phyloP scores from a whole-genome alignment of 2,888 invertebrate genomes.

The Lobophora halterata region DNA sequence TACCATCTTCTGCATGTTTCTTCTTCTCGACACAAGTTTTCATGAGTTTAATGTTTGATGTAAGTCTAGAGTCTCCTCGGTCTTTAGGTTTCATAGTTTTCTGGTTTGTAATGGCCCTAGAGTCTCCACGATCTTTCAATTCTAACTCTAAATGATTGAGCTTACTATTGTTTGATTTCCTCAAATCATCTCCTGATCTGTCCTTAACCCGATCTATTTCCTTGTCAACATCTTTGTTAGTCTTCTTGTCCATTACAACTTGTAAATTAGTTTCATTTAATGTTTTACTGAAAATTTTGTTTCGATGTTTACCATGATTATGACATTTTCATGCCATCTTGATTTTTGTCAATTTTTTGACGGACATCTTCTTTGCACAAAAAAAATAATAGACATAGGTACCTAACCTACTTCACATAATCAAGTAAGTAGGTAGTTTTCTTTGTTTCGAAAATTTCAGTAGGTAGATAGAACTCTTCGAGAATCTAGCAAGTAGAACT shows the following conservation, averaged over 20 bases:
- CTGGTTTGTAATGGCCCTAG: conserved; percentile 5
- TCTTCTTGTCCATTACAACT: conserved; percentile 30
- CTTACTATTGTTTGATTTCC: conserved; percentile 9
- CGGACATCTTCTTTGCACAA: neutral
- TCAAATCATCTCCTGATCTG: conserved; percentile 34
- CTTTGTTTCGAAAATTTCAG: too few species aligned
- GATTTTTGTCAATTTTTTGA: conserved; percentile 6
- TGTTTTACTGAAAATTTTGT: conserved; percentile 31
- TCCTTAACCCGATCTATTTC: conserved; percentile 33
- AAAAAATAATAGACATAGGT: too few species aligned
- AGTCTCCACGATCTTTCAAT: conserved; percentile 39
- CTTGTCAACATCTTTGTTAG: conserved; percentile 24
- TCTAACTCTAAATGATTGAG: conserved; percentile 8
- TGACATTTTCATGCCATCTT: conserved; percentile 11
- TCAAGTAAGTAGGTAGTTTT: too few species aligned
- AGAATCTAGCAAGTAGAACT: too few species aligned
- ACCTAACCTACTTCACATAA: too few species aligned
- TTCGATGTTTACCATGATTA: conserved; percentile 12
- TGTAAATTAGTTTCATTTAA: conserved; percentile 22
- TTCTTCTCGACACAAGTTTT: conserved; percentile 3
- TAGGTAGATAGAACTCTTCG: too few species aligned
- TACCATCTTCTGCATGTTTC: conserved; percentile 1
- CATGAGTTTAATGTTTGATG: conserved; percentile 3
- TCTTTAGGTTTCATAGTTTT: conserved; percentile 23
- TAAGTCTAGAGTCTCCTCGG: conserved; percentile 36